These are phyloP conservation scores for Ctenicera cuprea DNA, from an alignment of 2,888 invertebrate species.

Conservation along the genomic window DNA sequence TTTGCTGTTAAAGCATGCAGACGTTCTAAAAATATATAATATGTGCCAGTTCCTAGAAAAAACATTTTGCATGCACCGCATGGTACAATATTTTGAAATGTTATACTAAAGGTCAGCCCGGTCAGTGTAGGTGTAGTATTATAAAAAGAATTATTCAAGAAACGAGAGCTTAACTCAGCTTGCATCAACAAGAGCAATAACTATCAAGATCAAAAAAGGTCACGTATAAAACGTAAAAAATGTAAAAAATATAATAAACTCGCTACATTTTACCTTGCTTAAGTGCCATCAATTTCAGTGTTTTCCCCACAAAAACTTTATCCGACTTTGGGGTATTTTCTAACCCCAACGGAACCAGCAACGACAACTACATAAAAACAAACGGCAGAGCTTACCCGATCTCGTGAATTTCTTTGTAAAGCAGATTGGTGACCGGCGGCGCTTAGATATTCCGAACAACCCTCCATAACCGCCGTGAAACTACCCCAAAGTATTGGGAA, in stretches of 20 bases:
- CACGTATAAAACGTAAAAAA: too few relatives aligned
- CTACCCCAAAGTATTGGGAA: constrained; percentile 5
- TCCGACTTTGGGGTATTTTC: background rate
- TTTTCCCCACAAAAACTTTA: too few relatives aligned
- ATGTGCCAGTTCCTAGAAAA: constrained; percentile 27
- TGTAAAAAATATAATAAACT: too few relatives aligned
- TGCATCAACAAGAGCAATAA: constrained; percentile 13
- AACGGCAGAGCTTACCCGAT: constrained; percentile 38
- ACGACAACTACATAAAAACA: background rate
- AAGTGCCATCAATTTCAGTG: too few relatives aligned
- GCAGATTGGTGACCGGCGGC: constrained; percentile 38
- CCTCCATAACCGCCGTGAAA: constrained; percentile 40
- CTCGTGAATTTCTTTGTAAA: constrained; percentile 37
- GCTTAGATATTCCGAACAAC: constrained; percentile 42
- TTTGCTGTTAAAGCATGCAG: background rate
- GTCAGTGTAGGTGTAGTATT: constrained; percentile 18
- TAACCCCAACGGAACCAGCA: background rate
- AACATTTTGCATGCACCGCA: constrained; percentile 19
- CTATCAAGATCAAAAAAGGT: background rate
- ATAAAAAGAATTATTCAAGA: constrained; percentile 7
- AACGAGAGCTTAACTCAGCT: constrained; percentile 16
- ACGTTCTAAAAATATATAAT: constrained; percentile 18
- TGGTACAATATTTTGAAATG: constrained; percentile 42
- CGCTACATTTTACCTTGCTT: too few relatives aligned
- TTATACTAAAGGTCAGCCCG: constrained; percentile 34